Percentiles rank a stretch among this genome's conserved stretches.
These are phyloP conservation scores for Nicator chloris DNA, from an alignment of 2,113 vertebrate genomes.

Conservation along the genomic window DNA sequence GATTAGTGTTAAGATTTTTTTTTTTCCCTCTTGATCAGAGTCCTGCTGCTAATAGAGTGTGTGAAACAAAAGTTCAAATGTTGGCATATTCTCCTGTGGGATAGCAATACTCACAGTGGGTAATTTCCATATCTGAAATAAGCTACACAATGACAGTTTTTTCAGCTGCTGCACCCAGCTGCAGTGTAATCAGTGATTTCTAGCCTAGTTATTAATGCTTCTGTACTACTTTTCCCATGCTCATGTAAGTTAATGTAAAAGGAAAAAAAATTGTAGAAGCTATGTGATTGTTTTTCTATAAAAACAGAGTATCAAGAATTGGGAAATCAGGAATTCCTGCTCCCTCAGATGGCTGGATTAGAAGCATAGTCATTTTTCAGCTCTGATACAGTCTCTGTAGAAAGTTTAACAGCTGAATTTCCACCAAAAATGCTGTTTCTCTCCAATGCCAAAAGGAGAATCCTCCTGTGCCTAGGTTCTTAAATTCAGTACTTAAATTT, in stretches of 20 bases:
- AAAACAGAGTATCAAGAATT: neutral
- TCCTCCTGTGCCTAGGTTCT: neutral
- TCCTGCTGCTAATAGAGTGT: neutral
- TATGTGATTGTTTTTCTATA: neutral
- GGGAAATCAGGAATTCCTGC: neutral
- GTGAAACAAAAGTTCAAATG: conserved; percentile 22
- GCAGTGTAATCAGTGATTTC: neutral
- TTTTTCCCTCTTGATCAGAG: neutral
- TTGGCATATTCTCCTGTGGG: neutral
- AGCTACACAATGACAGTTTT: neutral
- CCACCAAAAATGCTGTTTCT: neutral
- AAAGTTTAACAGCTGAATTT: neutral
- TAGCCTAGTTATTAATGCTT: neutral
- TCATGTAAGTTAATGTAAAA: neutral
- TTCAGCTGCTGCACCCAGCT: neutral
- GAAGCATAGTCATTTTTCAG: neutral
- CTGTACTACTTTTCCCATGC: neutral
- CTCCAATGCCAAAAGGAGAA: neutral
- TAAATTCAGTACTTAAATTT: neutral
- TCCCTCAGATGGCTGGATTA: neutral
- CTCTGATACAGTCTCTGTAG: neutral
- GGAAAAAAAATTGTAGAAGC: neutral
- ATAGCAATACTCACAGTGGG: neutral
- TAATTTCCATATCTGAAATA: neutral
- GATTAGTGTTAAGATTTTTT: neutral